Conservation (phyloP, 2,797 vertebrate genomes). For the Chelon auratus region DNA sequence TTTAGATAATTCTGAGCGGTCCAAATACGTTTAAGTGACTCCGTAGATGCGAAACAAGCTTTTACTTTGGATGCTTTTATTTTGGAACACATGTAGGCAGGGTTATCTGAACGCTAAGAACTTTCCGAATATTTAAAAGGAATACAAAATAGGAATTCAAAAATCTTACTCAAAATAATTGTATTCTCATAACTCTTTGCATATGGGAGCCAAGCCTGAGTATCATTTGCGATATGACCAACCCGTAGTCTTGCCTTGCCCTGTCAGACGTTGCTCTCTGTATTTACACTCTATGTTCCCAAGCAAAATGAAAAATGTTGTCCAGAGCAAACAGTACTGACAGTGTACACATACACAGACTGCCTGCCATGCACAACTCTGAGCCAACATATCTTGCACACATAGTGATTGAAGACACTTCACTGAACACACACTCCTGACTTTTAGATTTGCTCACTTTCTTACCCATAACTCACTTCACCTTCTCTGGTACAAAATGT, state of each 20-base stretch:
- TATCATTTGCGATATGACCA: neutral
- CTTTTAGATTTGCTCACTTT: neutral
- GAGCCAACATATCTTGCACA: neutral
- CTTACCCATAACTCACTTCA: neutral
- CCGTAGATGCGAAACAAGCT: no score
- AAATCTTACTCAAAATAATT: neutral
- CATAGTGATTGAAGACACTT: neutral
- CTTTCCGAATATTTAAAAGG: no score
- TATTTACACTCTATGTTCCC: conserved; percentile 25
- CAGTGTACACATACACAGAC: conserved; percentile 17
- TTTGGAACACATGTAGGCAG: no score
- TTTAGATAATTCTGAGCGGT: no score
- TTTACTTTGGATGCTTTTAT: no score
- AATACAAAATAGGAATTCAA: neutral
- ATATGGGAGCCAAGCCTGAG: neutral
- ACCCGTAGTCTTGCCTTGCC: neutral
- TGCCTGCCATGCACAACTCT: neutral
- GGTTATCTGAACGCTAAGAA: no score
- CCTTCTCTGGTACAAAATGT: neutral
- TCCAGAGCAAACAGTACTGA: conserved; percentile 31
- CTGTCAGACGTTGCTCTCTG: neutral
- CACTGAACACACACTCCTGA: neutral
- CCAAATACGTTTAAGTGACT: no score
- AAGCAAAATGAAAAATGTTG: neutral
- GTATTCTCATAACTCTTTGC: neutral